A percentile compares a stretch with the other conserved stretches of the same genome.
Evolutionary conservation across 1,140 invertebrate genomes (phyloP).

Genomic region (Drosophila insularis): DNA sequence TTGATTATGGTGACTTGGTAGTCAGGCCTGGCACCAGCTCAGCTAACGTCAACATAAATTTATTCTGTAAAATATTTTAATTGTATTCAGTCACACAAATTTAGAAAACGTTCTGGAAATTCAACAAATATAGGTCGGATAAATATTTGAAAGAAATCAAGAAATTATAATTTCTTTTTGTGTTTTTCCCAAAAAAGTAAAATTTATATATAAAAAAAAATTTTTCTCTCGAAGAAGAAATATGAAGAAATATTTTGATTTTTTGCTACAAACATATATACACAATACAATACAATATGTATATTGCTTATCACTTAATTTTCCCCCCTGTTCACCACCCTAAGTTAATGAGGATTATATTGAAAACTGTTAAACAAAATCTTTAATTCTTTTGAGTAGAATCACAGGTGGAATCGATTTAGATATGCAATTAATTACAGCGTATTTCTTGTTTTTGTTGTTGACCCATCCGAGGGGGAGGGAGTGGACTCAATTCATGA

Average conservation of each 20-base stretch:
- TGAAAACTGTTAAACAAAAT: not conserved
- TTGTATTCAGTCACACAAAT: too few species aligned
- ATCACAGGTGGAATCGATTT: too few species aligned
- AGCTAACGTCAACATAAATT: too few species aligned
- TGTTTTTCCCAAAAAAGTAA: not conserved
- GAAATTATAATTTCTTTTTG: not conserved
- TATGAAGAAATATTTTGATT: constrained; percentile 35
- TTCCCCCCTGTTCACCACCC: not conserved
- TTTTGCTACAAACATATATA: constrained; percentile 5
- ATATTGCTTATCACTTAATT: constrained; percentile 30
- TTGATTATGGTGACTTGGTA: too few species aligned
- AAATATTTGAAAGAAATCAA: not conserved
- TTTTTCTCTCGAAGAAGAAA: not conserved
- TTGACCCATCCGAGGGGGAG: constrained; percentile 9
- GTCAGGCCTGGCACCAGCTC: too few species aligned
- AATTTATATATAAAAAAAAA: not conserved
- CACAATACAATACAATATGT: too few species aligned
- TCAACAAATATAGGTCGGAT: not conserved
- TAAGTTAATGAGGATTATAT: not conserved
- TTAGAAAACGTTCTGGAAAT: not conserved
- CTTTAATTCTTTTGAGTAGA: not conserved
- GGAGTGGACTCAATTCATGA: constrained; percentile 56
- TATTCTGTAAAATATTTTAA: too few species aligned
- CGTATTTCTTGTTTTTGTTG: not conserved
- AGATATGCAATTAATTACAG: not conserved